Evolutionary conservation across 2,888 invertebrate genomes (phyloP).

Genomic region (Agrotis exclamationis): DNA sequence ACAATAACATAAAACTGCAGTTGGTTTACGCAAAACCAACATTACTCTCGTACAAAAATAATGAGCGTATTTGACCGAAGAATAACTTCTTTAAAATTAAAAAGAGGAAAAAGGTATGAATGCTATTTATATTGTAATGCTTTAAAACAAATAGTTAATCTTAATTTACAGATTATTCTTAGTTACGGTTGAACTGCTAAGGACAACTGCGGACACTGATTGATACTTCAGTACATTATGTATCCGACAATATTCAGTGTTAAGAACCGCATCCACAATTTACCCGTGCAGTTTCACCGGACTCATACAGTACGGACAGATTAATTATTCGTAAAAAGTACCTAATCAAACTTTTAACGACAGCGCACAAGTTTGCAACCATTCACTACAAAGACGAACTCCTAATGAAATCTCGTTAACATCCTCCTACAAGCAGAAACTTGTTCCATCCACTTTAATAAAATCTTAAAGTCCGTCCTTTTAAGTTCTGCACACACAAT

Average conservation of each 20-base stretch:
- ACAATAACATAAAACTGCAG: not conserved
- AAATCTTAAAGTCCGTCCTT: slow-evolving; percentile 51
- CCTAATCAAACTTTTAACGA: slow-evolving; percentile 23
- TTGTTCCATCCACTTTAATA: slow-evolving; percentile 48
- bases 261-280: not conserved
- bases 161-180: not conserved
- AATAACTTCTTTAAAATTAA: slow-evolving; percentile 4
- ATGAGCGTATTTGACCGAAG: not conserved
- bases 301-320: not conserved
- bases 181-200: not conserved
- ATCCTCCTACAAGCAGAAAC: slow-evolving; percentile 17
- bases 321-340: not conserved
- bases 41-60: slow-evolving; percentile 1
- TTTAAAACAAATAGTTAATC: not conserved
- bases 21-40: not conserved
- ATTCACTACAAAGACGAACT: slow-evolving; percentile 30
- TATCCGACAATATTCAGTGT: not conserved
- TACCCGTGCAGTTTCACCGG: not conserved
- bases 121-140: not conserved
- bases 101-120: not conserved
- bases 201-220: not conserved
- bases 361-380: slow-evolving; percentile 1
- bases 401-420: slow-evolving; percentile 34
- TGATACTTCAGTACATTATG: not conserved
- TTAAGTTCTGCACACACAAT: slow-evolving; percentile 42